Percentiles rank a stretch among this genome's conserved stretches.
phyloP scores from a whole-genome alignment of 2,797 vertebrate genomes.

The Apogon talboti region DNA sequence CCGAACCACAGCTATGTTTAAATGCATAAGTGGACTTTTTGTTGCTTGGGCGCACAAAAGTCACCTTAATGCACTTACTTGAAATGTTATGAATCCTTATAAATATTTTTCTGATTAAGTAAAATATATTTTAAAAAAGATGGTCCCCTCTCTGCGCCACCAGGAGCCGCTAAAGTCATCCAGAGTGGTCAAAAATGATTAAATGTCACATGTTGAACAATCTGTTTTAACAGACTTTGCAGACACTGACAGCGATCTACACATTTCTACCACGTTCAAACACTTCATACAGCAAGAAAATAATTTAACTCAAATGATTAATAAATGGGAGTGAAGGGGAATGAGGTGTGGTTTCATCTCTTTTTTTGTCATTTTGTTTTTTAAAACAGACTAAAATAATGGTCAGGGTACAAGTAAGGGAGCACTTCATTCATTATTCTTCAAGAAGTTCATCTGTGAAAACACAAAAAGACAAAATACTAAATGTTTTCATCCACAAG shows the following conservation, averaged over 20 bases:
- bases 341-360: not conserved
- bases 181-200: not conserved
- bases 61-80: not conserved
- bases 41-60: conserved; percentile 1
- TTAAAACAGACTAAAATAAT: conserved; percentile 36
- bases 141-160: conserved; percentile 25
- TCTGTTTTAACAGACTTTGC: conserved; percentile 23
- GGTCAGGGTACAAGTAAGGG: conserved; percentile 4
- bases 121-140: not conserved
- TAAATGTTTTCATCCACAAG: not conserved
- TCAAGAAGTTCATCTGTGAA: conserved; percentile 32
- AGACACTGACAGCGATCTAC: conserved; percentile 38
- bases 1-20: not conserved
- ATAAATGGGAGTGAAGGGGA: conserved; percentile 6
- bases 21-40: not conserved
- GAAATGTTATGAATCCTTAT: not conserved
- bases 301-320: conserved; percentile 6
- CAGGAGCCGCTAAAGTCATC: conserved; percentile 46
- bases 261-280: conserved; percentile 59
- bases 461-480: conserved; percentile 43
- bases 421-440: conserved; percentile 22
- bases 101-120: not conserved
- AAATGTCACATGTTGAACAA: conserved; percentile 29
- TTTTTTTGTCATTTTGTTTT: conserved; percentile 8
- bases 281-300: conserved; percentile 58